Evolutionary conservation across 1,140 invertebrate genomes (phyloP).

Genomic region (Eubasilissa regina): DNA sequence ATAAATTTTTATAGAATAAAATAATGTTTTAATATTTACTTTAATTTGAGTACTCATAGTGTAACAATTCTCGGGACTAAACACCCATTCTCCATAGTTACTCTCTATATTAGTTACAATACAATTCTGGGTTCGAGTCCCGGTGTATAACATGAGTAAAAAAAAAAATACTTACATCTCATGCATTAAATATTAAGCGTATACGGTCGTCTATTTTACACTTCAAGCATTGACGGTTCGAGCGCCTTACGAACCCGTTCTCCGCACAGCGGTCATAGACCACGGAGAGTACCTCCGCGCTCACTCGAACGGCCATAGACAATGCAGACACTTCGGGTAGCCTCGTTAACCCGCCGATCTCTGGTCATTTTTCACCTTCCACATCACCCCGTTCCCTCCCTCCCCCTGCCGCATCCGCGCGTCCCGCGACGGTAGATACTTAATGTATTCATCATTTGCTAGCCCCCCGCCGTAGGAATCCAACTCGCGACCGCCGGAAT

Average conservation of each 20-base stretch:
- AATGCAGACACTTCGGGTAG: constrained; percentile 41
- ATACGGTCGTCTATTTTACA: not conserved
- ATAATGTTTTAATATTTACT: too few species aligned
- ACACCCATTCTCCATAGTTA: too few species aligned
- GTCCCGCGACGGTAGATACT: not conserved
- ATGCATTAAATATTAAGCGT: too few species aligned
- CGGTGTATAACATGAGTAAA: too few species aligned
- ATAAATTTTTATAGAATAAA: too few species aligned
- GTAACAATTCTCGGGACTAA: too few species aligned
- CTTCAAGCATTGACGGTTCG: not conserved
- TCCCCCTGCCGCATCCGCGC: not conserved
- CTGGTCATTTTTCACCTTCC: constrained; percentile 40
- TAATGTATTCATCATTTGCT: constrained; percentile 48
- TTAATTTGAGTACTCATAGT: too few species aligned
- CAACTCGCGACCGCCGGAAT: constrained; percentile 22
- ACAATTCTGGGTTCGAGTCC: too few species aligned
- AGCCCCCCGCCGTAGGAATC: constrained; percentile 26
- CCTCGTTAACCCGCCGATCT: constrained; percentile 41
- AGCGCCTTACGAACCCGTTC: not conserved
- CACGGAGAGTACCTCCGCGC: not conserved
- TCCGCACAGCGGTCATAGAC: constrained; percentile 8
- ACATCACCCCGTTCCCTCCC: not conserved
- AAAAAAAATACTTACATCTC: too few species aligned
- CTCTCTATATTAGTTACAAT: too few species aligned
- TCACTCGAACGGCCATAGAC: constrained; percentile 22